Conservation (phyloP, 2,113 vertebrate genomes). For the Kryptolebias marmoratus region DNA sequence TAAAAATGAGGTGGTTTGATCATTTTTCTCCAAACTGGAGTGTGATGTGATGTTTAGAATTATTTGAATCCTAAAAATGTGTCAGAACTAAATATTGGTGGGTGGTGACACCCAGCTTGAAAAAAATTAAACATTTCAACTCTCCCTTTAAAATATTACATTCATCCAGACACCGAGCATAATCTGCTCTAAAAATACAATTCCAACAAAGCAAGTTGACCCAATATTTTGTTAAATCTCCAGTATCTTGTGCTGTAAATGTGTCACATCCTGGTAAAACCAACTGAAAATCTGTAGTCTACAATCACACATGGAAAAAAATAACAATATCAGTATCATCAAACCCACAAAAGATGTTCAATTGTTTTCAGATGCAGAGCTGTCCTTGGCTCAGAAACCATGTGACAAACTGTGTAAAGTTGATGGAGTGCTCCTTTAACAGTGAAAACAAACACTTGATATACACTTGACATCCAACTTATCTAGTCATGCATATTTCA, state of each 20-base stretch:
- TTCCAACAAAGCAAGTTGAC: conserved; percentile 11
- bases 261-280: neutral
- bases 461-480: conserved; percentile 25
- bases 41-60: neutral
- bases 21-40: neutral
- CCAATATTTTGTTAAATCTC: neutral
- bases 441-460: conserved; percentile 20
- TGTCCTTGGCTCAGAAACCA: neutral
- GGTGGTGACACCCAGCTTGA: neutral
- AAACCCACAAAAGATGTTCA: neutral
- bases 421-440: conserved; percentile 18
- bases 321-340: neutral
- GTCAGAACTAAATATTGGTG: neutral
- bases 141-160: too few relatives aligned
- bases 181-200: neutral
- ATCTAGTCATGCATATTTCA: conserved; percentile 47
- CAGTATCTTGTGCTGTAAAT: neutral
- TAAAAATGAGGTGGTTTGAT: neutral
- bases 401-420: conserved; percentile 11
- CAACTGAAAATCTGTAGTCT: conserved; percentile 8
- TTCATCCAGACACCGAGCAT: too few relatives aligned
- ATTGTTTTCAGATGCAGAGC: neutral
- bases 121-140: too few relatives aligned
- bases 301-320: neutral
- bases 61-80: neutral